Conservation (phyloP, 2,797 vertebrate species). For the Basileuterus tristriatus region DNA sequence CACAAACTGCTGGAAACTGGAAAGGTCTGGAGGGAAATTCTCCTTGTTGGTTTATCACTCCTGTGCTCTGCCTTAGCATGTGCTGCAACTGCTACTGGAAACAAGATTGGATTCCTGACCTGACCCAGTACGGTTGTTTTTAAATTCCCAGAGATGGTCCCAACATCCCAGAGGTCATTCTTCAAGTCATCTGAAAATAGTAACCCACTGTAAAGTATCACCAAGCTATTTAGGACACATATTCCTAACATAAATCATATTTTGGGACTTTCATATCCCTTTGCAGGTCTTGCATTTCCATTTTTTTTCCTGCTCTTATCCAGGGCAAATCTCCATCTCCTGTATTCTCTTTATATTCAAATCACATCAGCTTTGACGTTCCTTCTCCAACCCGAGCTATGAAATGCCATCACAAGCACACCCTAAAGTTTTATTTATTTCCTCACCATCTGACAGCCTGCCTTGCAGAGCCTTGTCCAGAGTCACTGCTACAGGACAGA, state of each 20-base stretch:
- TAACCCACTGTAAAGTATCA: neutral
- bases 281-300: neutral
- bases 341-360: neutral
- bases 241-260: neutral
- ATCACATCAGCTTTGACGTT: neutral
- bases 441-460: neutral
- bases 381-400: neutral
- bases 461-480: neutral
- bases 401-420: neutral
- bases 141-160: neutral
- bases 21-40: neutral
- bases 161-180: neutral
- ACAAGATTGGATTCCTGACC: neutral
- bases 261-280: neutral
- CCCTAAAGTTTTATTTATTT: neutral
- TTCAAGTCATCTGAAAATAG: constrained; percentile 24
- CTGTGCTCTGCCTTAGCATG: neutral
- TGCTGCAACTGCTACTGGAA: neutral
- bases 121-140: neutral
- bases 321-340: neutral
- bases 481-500: neutral
- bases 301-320: neutral
- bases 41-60: neutral
- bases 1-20: neutral
- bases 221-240: neutral